phyloP scores from a whole-genome alignment of 2,113 vertebrate genomes.

The Pluvianellus socialis region DNA sequence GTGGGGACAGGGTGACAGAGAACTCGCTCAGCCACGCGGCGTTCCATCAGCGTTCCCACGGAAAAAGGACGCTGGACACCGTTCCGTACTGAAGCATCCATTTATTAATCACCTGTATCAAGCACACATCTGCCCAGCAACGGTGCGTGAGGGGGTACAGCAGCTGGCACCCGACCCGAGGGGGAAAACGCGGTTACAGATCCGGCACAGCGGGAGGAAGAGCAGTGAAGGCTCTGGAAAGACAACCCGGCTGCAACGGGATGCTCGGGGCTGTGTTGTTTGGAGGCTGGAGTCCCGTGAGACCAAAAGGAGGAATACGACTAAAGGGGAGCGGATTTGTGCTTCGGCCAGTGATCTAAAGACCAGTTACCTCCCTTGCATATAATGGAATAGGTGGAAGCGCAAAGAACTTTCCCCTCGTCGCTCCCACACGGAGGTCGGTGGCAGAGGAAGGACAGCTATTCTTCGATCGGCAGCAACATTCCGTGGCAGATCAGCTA shows the following conservation, averaged over 20 bases:
- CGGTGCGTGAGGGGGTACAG: background rate
- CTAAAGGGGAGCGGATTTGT: background rate
- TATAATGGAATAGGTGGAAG: background rate
- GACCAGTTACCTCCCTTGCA: background rate
- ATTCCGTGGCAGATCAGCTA: background rate
- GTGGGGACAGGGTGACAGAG: background rate
- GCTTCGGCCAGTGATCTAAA: background rate
- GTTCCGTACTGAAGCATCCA: background rate
- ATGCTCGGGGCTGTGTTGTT: background rate
- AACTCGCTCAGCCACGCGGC: fast-evolving
- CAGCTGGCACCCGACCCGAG: background rate
- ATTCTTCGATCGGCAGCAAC: background rate
- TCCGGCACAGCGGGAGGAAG: background rate
- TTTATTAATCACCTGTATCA: constrained; percentile 49
- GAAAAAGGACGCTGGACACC: background rate
- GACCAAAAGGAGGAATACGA: background rate
- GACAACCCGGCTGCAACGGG: background rate
- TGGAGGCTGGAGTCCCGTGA: background rate
- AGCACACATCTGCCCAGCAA: constrained; percentile 40
- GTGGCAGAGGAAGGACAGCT: background rate
- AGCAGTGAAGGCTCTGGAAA: background rate
- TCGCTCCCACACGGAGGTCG: background rate
- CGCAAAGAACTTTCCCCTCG: background rate
- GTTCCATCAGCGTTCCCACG: fast-evolving
- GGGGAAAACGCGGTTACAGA: background rate